Percentiles rank a stretch among this genome's conserved stretches.
Conservation (phyloP, 2,888 invertebrate genomes). For the Mylabris sibirica region DNA sequence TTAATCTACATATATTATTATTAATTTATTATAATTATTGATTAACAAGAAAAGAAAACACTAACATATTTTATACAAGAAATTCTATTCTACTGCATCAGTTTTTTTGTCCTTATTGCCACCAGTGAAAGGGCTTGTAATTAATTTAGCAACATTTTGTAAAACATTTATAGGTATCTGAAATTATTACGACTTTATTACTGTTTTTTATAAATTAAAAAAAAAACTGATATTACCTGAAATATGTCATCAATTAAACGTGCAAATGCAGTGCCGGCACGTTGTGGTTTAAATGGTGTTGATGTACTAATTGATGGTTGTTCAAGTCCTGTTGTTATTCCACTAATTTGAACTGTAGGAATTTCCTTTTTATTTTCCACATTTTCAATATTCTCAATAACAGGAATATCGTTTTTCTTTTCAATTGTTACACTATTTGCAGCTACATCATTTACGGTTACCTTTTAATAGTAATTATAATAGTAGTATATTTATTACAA, state of each 20-base stretch:
- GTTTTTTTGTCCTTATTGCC: background rate
- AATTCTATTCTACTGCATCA: background rate
- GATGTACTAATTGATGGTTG: constrained; percentile 40
- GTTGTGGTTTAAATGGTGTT: constrained; percentile 50
- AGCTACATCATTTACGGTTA: constrained; percentile 51
- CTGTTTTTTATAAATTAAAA: background rate
- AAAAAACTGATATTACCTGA: constrained; percentile 48
- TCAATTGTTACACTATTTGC: constrained; percentile 46
- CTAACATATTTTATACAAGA: background rate
- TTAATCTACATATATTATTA: background rate
- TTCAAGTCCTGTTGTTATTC: constrained; percentile 48
- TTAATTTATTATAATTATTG: constrained; percentile 8
- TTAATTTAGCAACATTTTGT: constrained; percentile 56
- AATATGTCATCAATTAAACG: constrained; percentile 58
- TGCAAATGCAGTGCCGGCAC: constrained; percentile 54
- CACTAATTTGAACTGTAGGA: constrained; percentile 50
- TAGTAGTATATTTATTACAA: constrained; percentile 24
- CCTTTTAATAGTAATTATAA: constrained; percentile 39
- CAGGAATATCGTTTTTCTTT: constrained; percentile 38
- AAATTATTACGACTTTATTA: constrained; percentile 32
- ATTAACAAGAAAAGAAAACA: background rate
- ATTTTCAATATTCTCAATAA: constrained; percentile 19
- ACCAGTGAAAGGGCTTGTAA: constrained; percentile 54
- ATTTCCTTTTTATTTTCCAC: constrained; percentile 27
- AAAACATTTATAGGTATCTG: constrained; percentile 58